phyloP scores from a whole-genome alignment of 2,888 invertebrate species.

The Hypselothyrea guttata region DNA sequence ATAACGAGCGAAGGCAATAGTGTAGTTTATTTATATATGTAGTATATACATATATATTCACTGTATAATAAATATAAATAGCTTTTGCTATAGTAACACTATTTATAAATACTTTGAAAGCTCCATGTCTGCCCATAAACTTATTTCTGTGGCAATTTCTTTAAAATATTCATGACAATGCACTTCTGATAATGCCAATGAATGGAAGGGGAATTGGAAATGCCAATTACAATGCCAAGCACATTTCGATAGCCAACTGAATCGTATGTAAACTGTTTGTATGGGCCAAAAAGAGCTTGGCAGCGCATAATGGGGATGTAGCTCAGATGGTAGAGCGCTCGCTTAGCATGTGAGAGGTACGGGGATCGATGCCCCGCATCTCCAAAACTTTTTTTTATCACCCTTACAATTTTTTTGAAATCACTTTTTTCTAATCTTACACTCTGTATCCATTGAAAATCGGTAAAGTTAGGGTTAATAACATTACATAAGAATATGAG shows the following conservation, averaged over 20 bases:
- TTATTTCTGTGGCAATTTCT: slow-evolving; percentile 3
- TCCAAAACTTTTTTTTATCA: too few species aligned
- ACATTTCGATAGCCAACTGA: slow-evolving; percentile 6
- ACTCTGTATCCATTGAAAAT: too few species aligned
- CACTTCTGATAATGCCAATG: slow-evolving; percentile 15
- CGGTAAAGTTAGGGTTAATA: too few species aligned
- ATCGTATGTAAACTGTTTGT: slow-evolving; percentile 1
- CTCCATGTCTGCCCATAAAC: slow-evolving; percentile 2
- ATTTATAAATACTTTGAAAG: slow-evolving; percentile 43
- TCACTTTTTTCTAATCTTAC: too few species aligned
- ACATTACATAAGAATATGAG: too few species aligned
- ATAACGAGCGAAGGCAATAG: not conserved
- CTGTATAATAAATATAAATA: slow-evolving; percentile 35
- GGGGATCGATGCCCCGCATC: slow-evolving; percentile 83
- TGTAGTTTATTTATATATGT: not conserved
- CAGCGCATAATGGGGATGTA: slow-evolving; percentile 82
- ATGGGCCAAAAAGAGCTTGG: slow-evolving; percentile 15
- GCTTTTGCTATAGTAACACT: slow-evolving; percentile 30
- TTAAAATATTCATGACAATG: slow-evolving; percentile 26
- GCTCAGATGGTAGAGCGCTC: slow-evolving; percentile 83
- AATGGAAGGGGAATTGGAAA: too few species aligned
- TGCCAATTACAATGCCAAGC: slow-evolving; percentile 38
- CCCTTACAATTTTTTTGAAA: too few species aligned
- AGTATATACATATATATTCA: not conserved
- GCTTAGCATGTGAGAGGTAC: slow-evolving; percentile 83